phyloP scores from a whole-genome alignment of 2,113 vertebrate species.

The Sinocyclocheilus rhinocerous region DNA sequence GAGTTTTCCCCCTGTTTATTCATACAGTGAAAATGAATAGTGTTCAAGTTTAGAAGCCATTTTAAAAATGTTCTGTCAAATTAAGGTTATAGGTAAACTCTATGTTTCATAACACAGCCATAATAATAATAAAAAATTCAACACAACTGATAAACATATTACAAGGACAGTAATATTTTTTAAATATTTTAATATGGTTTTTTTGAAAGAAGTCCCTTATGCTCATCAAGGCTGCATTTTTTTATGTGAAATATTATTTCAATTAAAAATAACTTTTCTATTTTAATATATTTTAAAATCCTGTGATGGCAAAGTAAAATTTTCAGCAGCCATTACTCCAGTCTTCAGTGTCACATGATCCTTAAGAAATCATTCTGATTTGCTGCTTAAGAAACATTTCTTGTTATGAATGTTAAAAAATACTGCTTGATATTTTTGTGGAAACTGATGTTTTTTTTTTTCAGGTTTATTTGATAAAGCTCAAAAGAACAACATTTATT shows the following conservation, averaged over 20 bases:
- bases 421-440: too few relatives aligned
- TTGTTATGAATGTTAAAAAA: too few relatives aligned
- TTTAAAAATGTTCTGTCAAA: background rate
- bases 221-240: background rate
- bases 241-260: background rate
- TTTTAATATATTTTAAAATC: background rate
- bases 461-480: too few relatives aligned
- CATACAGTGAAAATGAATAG: background rate
- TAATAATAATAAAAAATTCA: background rate
- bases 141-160: background rate
- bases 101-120: background rate
- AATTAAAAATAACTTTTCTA: background rate
- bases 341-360: background rate
- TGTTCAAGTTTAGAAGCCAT: background rate
- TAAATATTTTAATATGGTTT: too few relatives aligned
- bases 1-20: background rate
- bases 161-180: too few relatives aligned
- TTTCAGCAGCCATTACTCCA: background rate
- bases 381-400: background rate
- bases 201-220: background rate
- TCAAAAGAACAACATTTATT: background rate
- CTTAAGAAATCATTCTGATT: background rate
- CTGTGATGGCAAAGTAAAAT: background rate
- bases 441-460: too few relatives aligned
- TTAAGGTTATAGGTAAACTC: too few relatives aligned